Evolutionary conservation across 1,140 invertebrate species (phyloP).

Genomic region (Euura saliciscinereae): DNA sequence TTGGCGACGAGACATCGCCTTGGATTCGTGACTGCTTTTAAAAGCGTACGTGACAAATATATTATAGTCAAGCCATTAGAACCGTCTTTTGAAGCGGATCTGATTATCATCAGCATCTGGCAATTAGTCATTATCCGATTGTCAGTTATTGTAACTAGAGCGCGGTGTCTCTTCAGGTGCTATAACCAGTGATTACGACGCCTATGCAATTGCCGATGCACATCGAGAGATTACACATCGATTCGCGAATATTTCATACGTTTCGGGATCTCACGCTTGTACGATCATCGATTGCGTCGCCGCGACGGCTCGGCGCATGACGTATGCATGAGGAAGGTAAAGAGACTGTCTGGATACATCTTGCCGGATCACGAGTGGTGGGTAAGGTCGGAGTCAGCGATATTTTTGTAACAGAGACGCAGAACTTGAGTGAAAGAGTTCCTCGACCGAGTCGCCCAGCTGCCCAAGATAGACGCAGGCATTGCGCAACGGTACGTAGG

Average conservation of each 20-base stretch:
- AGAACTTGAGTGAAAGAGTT: slow-evolving; percentile 31
- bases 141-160: too few relatives aligned
- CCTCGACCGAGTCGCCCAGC: neutral
- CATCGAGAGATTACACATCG: neutral
- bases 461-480: neutral
- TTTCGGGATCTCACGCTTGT: neutral
- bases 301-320: neutral
- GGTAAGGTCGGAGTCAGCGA: slow-evolving; percentile 42
- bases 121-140: too few relatives aligned
- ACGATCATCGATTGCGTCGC: neutral
- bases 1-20: too few relatives aligned
- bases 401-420: slow-evolving; percentile 43
- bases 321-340: neutral
- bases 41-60: too few relatives aligned
- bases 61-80: too few relatives aligned
- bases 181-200: too few relatives aligned
- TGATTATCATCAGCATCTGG: too few relatives aligned
- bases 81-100: too few relatives aligned
- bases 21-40: too few relatives aligned
- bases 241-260: neutral
- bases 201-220: neutral
- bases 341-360: neutral
- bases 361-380: slow-evolving; percentile 4
- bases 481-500: too few relatives aligned
- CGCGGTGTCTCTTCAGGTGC: too few relatives aligned